These are phyloP conservation scores for Sarcophaga carnaria DNA, from an alignment of 2,888 invertebrate species.

Conservation along the genomic window DNA sequence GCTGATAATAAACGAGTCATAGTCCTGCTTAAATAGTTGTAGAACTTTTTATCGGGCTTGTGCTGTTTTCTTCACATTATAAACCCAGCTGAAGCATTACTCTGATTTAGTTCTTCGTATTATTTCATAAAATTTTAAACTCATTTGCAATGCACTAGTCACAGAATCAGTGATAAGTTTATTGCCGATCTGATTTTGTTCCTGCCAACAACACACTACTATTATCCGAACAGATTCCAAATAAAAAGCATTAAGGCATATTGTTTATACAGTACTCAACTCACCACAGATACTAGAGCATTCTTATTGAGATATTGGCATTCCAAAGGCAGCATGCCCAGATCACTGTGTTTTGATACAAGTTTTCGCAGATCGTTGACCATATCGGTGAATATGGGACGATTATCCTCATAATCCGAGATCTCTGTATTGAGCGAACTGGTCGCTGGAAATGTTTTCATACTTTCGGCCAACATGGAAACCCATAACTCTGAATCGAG, in stretches of 20 bases:
- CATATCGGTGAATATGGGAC: constrained; percentile 94
- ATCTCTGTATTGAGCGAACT: constrained; percentile 95
- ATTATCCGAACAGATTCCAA: background rate
- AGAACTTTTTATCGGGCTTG: too few species aligned
- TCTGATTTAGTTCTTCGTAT: too few species aligned
- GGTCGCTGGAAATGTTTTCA: constrained; percentile 95
- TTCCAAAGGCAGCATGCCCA: constrained; percentile 95
- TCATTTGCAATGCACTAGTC: too few species aligned
- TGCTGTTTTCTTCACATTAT: too few species aligned
- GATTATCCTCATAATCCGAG: constrained; percentile 93
- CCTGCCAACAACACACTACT: background rate
- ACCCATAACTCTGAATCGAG: constrained; percentile 98
- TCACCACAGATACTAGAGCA: constrained; percentile 92
- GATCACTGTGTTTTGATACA: constrained; percentile 91
- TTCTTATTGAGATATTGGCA: constrained; percentile 98
- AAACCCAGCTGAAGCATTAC: too few species aligned
- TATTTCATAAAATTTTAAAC: too few species aligned
- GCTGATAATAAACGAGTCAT: too few species aligned
- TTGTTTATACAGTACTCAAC: constrained; percentile 58
- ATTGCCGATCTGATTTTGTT: too few species aligned
- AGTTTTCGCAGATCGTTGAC: constrained; percentile 91
- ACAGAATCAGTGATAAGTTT: too few species aligned
- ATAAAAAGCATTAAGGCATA: background rate
- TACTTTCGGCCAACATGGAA: constrained; percentile 96
- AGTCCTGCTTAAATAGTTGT: too few species aligned